Percentiles rank a stretch among this genome's conserved stretches.
Evolutionary conservation across 2,888 invertebrate genomes (phyloP).

Genomic region (Thymelicus acteon): DNA sequence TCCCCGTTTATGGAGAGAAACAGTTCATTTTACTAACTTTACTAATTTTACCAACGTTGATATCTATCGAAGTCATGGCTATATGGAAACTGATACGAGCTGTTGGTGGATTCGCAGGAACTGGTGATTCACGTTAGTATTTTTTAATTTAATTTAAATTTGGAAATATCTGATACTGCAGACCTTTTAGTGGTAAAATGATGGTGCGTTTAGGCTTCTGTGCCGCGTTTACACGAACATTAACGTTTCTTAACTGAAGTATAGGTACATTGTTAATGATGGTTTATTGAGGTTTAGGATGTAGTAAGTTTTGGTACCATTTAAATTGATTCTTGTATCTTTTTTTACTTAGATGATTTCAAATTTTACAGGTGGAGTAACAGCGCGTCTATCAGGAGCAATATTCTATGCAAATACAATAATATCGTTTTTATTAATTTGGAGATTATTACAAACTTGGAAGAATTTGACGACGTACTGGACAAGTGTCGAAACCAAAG

Average conservation of each 20-base stretch:
- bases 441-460: slow-evolving; percentile 69
- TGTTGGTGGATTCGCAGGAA: slow-evolving; percentile 48
- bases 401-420: slow-evolving; percentile 84
- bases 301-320: too few relatives aligned
- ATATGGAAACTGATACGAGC: slow-evolving; percentile 58
- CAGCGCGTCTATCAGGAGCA: slow-evolving; percentile 65
- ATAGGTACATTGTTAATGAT: too few relatives aligned
- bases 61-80: slow-evolving; percentile 53
- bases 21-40: slow-evolving; percentile 50
- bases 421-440: slow-evolving; percentile 78
- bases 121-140: slow-evolving; percentile 53
- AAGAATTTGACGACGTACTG: slow-evolving; percentile 55
- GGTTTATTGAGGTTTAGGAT: too few relatives aligned
- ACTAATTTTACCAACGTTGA: slow-evolving; percentile 51
- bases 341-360: too few relatives aligned
- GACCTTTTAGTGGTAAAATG: too few relatives aligned
- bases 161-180: too few relatives aligned
- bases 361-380: slow-evolving; percentile 55
- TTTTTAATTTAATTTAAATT: neutral
- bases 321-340: too few relatives aligned
- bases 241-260: too few relatives aligned
- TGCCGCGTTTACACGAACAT: too few relatives aligned
- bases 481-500: slow-evolving; percentile 55
- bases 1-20: slow-evolving; percentile 54
- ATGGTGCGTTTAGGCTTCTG: too few relatives aligned